phyloP scores from a whole-genome alignment of 1,140 invertebrate genomes.

The Diorhabda sublineata region DNA sequence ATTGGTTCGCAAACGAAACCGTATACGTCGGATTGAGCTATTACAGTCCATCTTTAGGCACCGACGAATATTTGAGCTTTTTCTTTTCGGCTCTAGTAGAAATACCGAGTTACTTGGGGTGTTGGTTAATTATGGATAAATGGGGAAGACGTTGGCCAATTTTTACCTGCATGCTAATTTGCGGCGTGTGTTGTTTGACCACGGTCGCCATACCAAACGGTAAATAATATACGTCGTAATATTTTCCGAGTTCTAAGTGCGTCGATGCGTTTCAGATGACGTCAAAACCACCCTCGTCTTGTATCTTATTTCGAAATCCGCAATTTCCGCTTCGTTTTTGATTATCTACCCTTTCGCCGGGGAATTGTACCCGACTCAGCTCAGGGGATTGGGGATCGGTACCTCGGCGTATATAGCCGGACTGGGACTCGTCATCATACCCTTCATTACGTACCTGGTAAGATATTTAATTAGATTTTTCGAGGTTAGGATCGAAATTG shows the following conservation, averaged over 20 bases:
- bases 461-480: conserved; percentile 28
- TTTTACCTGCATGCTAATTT: conserved; percentile 76
- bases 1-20: conserved; percentile 70
- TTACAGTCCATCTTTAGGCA: conserved; percentile 79
- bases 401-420: conserved; percentile 84
- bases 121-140: conserved; percentile 80
- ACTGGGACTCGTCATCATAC: conserved; percentile 81
- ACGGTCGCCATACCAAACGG: conserved; percentile 73
- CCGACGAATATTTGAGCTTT: conserved; percentile 81
- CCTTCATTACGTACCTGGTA: conserved; percentile 86
- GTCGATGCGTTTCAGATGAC: conserved; percentile 58
- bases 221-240: conserved; percentile 42
- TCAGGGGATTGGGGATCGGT: conserved; percentile 82
- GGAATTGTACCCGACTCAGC: conserved; percentile 82
- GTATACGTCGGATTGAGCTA: conserved; percentile 84
- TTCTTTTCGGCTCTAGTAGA: conserved; percentile 78
- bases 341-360: conserved; percentile 89
- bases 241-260: background rate
- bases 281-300: conserved; percentile 67
- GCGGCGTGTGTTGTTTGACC: conserved; percentile 74
- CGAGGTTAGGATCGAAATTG: too few species aligned
- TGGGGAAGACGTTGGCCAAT: conserved; percentile 80
- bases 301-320: conserved; percentile 82
- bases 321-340: conserved; percentile 85
- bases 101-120: conserved; percentile 77